Evolutionary conservation across 2,797 vertebrate species (phyloP).

Genomic region (Moxostoma hubbsi): DNA sequence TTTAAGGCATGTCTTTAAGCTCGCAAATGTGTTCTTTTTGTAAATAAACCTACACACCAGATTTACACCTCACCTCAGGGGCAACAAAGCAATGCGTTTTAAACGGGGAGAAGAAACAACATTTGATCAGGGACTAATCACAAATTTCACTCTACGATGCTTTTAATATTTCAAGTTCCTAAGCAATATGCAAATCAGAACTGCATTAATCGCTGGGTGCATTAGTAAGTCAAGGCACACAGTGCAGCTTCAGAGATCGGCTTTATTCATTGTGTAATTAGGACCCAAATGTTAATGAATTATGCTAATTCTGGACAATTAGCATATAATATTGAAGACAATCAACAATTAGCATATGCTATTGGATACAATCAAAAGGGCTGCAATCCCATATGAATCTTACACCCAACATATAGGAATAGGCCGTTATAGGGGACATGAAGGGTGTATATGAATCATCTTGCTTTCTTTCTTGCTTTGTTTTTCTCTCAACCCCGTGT

Average conservation of each 20-base stretch:
- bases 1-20: slow-evolving; percentile 54
- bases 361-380: slow-evolving; percentile 74
- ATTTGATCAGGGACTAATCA: slow-evolving; percentile 77
- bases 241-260: slow-evolving; percentile 62
- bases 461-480: background rate
- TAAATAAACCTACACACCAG: slow-evolving; percentile 56
- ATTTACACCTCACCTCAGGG: slow-evolving; percentile 72
- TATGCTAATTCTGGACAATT: slow-evolving; percentile 83
- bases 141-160: slow-evolving; percentile 71
- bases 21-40: slow-evolving; percentile 57
- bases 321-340: slow-evolving; percentile 83
- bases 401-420: slow-evolving; percentile 66
- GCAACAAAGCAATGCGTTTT: slow-evolving; percentile 64
- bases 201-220: slow-evolving; percentile 65
- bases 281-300: slow-evolving; percentile 84
- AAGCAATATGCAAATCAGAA: slow-evolving; percentile 74
- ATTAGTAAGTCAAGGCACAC: slow-evolving; percentile 77
- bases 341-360: slow-evolving; percentile 82
- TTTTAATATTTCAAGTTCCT: slow-evolving; percentile 73
- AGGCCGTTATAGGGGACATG: slow-evolving; percentile 43
- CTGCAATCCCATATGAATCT: slow-evolving; percentile 70
- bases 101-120: slow-evolving; percentile 71
- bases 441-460: slow-evolving; percentile 29
- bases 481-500: slow-evolving; percentile 6
- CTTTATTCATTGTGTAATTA: slow-evolving; percentile 79